Evolutionary conservation across 2,797 vertebrate species (phyloP), one percentile per base, ranked within the genome.

Genomic region (Sebastes itinus): DNA sequence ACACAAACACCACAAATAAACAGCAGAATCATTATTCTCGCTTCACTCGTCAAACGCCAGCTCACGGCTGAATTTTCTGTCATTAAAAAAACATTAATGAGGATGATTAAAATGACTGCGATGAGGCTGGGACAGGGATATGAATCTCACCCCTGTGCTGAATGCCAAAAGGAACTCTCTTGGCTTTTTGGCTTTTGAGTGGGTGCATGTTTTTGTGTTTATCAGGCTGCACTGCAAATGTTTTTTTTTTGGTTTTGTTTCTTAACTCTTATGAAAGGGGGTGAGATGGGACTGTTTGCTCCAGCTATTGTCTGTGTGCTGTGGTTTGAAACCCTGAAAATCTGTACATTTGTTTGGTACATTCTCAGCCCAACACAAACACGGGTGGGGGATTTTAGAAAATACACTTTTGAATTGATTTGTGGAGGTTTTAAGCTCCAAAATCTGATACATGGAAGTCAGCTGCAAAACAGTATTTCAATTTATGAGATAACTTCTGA

Each of bases 11-110:
- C 75, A 75, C 83, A 81, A 88, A 90, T 76, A 89, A 85, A 89
- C 78, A 82, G 77, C 62, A 1, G 32, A 64, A 85, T 89, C 82
- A 86, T 88, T 92, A 91, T 86, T 86, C 78, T 60, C 69, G 83
- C 87, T 88, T 88, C 78, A 76, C 76, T 86, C 52, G 46, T 87
- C 79, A 78, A 84, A 87, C 82, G 84, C 77, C 76, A 42, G 81
- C 90, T 85, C 68, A 78, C 60, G 58, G 86, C 82, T 49, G 71
- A 75, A 85, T 88, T 93, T 72, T 82, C 49, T 23, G 65, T 78
- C 85, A 88, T 93, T 92, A 90, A 89, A 90, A 91, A 86, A 90
- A 82, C 90, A 91, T 92, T 92, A 93, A 93, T 89, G 86, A 90
- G 77, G 82, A 90, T 82, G 78, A 93, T 91, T 90, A 91, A 90